Conservation (phyloP, 2,797 vertebrate species). For the Anableps anableps region DNA sequence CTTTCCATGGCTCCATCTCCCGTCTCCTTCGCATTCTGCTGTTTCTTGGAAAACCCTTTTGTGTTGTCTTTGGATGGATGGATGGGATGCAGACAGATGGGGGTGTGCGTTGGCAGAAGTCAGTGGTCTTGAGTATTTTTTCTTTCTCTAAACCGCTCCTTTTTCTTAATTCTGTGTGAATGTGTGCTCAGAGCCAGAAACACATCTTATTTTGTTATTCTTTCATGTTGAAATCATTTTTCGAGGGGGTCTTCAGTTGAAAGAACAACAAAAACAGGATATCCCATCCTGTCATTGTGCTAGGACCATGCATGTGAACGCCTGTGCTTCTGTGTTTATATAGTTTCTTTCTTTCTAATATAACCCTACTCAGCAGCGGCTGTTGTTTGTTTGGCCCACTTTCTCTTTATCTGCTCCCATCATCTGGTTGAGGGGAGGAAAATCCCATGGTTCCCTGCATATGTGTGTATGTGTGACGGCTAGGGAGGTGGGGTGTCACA, state of each 20-base stretch:
- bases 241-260: slow-evolving; percentile 30
- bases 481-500: slow-evolving; percentile 59
- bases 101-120: slow-evolving; percentile 31
- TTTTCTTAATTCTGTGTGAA: slow-evolving; percentile 41
- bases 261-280: slow-evolving; percentile 74
- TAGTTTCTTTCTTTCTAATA: slow-evolving; percentile 55
- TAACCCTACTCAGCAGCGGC: slow-evolving; percentile 64
- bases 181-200: slow-evolving; percentile 33
- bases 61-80: slow-evolving; percentile 62
- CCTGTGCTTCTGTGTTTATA: slow-evolving; percentile 43
- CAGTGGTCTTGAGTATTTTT: slow-evolving; percentile 29
- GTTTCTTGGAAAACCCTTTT: slow-evolving; percentile 58
- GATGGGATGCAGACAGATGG: slow-evolving; percentile 54
- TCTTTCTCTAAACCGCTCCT: slow-evolving; percentile 19
- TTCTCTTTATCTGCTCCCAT: slow-evolving; percentile 74
- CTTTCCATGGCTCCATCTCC: slow-evolving; percentile 53
- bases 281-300: slow-evolving; percentile 50
- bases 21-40: slow-evolving; percentile 54
- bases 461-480: slow-evolving; percentile 40
- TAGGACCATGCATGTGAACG: slow-evolving; percentile 39
- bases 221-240: slow-evolving; percentile 16
- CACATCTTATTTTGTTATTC: slow-evolving; percentile 35
- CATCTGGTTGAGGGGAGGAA: slow-evolving; percentile 67
- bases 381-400: slow-evolving; percentile 82
- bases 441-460: slow-evolving; percentile 66